Base-by-base conservation (phyloP, 2,888 invertebrate species). In the Epiblema foenella region DNA sequence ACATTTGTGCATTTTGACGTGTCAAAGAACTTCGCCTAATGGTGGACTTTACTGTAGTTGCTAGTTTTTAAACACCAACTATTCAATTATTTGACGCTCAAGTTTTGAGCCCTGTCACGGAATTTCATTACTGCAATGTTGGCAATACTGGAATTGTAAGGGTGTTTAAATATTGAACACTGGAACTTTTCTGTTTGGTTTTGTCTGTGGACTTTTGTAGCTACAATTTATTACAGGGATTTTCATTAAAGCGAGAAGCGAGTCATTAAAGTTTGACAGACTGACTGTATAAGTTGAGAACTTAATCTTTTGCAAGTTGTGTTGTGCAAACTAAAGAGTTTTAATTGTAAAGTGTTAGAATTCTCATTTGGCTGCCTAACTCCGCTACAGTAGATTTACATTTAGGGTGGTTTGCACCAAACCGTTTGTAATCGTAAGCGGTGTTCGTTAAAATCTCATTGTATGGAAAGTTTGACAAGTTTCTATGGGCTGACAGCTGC, bases 311-410 rank as follows among this genome's bases (percentile, higher is more conserved):
- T 64, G 17, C 33, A 52, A 63, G 52, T 65, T 54, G 29, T 18
- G 54, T 12, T 56, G 58, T 64, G n/a, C n/a, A n/a, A n/a, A n/a
- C n/a, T n/a, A n/a, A n/a, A n/a, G 42, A 58, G 64, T 62, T 56
- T 54, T 29, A 52, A 64, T 24, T 17, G 9, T 39, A 42, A 68
- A 52, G 39, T 64, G 39, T 52, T 58, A 64, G 39, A 64, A 52
- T 17, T 65, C 12, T 52, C 78, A 73, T 76, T 78, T 77, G 76
- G 63, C 68, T 51, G 76, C 76, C 75, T 76, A 76, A 71, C 68
- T 68, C 46, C n/a, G 49, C 73, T 58, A 56, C 66, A 42, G 20
- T 42, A 68, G 33, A 42, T 60, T 59, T 60, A 18, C 56, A 46
- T 77, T 67, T n/a, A n/a, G n/a, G n/a, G n/a, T n/a, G n/a, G n/a